Evolutionary conservation across 2,113 vertebrate species (phyloP), one percentile per base, ranked within the genome.

Genomic region (Butorides virescens): DNA sequence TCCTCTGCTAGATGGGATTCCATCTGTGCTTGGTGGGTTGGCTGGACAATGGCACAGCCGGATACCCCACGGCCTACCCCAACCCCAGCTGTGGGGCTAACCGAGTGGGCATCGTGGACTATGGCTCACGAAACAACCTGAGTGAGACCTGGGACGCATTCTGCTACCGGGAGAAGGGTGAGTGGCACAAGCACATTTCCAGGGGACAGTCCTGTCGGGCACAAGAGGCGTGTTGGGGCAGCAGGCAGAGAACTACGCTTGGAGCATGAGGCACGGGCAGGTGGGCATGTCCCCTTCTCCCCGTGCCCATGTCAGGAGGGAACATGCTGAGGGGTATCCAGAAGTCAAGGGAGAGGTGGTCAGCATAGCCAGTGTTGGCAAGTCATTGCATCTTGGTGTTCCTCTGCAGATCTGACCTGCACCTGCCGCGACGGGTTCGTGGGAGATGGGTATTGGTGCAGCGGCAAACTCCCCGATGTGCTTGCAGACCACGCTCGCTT

Each of bases 1-100:
- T 83, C 52, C 75, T 88, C 23, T 65, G 44, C 74, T 76, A 99
- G 99, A 96, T 99, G 94, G 99, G 99, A 62, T 98, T 99, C 97
- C 99, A 99, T 63, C 96, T 98, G 73, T 99, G 99, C 70, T 96
- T 98, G 5, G 98, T 99, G 46, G 99, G 99, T 56, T 99, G 99
- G 99, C 95, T 99, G 71, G 98, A 98, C 42, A 99, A 98, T 0
- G 97, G 97, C 26, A 98, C 98, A 13, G 99, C 98, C 1, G 99
- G 99, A 11, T 99, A 99, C 90, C 99, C 99, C 2, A 99, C 96
- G 1, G 98, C 98, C 30, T 99, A 98, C 90, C 98, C 99, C 13
- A 98, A 98, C 3, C 72, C 92, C 19, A 98, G 95, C 80, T 99
- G 99, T 67, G 99, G 99, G 3, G 95, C 97, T 39, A 98, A 98